phyloP scores from a whole-genome alignment of 2,888 invertebrate species.

The Rugalucina vietnamica region DNA sequence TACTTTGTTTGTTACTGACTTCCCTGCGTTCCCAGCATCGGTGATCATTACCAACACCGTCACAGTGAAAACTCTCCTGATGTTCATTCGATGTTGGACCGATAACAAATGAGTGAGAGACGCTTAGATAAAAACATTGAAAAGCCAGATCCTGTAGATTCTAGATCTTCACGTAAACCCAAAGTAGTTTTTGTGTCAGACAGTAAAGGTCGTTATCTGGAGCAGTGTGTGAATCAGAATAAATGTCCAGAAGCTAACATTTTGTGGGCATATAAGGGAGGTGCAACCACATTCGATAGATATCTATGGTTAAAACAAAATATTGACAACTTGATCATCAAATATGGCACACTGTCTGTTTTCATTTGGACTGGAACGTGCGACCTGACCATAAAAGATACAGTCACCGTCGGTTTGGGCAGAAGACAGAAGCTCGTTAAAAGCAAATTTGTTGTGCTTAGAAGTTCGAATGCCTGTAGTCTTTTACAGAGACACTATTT shows the following conservation, averaged over 20 bases:
- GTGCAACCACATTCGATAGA: not conserved
- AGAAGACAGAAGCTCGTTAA: not conserved
- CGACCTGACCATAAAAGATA: not conserved
- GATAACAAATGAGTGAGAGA: not conserved
- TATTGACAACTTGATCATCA: not conserved
- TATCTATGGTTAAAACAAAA: not conserved
- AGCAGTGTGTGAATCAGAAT: not conserved
- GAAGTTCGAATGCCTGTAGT: not conserved
- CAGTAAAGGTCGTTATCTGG: not conserved
- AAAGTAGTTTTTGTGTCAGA: not conserved
- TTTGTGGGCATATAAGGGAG: not conserved
- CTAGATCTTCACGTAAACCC: not conserved
- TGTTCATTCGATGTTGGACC: no score
- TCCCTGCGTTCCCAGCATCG: no score
- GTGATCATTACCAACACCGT: no score
- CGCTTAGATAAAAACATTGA: not conserved
- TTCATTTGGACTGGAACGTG: conserved; percentile 19
- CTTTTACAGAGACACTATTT: not conserved
- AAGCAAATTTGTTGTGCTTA: not conserved
- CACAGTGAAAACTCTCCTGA: no score
- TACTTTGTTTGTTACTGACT: no score
- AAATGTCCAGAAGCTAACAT: not conserved
- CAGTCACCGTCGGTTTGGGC: not conserved
- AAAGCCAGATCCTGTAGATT: not conserved
- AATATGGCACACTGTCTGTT: not conserved